Evolutionary conservation across 37 sponge, comb jelly and placozoan genomes (phyloP).

Genomic region (Petrosia ficiformis): DNA sequence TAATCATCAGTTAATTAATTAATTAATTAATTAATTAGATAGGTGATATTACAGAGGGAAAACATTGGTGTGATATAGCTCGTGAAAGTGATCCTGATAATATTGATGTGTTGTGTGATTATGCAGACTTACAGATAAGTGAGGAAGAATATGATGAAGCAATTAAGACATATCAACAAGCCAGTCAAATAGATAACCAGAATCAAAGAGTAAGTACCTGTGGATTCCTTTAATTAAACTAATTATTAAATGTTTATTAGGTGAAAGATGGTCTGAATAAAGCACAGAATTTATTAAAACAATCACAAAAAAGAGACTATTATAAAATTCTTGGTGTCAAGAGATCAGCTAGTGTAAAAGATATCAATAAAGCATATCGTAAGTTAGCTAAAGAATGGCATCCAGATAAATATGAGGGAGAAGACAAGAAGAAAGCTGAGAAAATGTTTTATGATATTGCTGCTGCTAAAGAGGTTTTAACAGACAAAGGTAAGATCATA

Average conservation of each 20-base stretch:
- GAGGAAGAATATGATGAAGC: slow-evolving; percentile 91
- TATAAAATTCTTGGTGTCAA: slow-evolving; percentile 96
- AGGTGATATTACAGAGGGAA: slow-evolving; percentile 31
- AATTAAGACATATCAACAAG: slow-evolving; percentile 87
- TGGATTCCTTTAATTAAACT: not conserved
- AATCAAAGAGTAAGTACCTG: slow-evolving; percentile 36
- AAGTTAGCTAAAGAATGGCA: slow-evolving; percentile 91
- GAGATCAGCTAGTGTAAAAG: slow-evolving; percentile 80
- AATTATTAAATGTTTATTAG: slow-evolving; percentile 9
- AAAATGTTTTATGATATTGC: slow-evolving; percentile 98
- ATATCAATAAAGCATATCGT: slow-evolving; percentile 95
- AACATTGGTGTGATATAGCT: slow-evolving; percentile 73
- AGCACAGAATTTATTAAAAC: slow-evolving; percentile 94
- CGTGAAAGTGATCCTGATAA: slow-evolving; percentile 70
- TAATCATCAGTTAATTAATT: not conserved
- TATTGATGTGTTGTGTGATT: slow-evolving; percentile 86
- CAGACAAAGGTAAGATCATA: slow-evolving; percentile 69
- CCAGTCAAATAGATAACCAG: slow-evolving; percentile 61
- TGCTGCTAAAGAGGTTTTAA: slow-evolving; percentile 97
- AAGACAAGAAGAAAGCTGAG: slow-evolving; percentile 89
- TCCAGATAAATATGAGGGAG: slow-evolving; percentile 87
- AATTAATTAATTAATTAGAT: slow-evolving; percentile 24
- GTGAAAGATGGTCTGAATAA: slow-evolving; percentile 84
- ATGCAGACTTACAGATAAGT: slow-evolving; percentile 85
- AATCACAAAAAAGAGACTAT: slow-evolving; percentile 96